Conservation (phyloP, 2,113 vertebrate genomes). For the Nibea albiflora region DNA sequence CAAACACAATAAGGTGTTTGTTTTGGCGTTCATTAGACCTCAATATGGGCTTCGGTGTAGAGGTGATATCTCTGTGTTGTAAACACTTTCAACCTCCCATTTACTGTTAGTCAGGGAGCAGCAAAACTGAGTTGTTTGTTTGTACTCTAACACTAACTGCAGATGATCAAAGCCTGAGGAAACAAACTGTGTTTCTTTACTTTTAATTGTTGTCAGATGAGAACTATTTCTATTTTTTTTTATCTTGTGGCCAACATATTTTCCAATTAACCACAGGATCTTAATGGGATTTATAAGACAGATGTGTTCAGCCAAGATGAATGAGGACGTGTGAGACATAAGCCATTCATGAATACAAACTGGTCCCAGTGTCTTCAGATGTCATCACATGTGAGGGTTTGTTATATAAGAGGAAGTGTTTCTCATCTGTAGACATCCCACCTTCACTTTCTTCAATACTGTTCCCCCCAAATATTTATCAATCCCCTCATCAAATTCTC, state of each 20-base stretch:
- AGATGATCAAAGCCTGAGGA: neutral
- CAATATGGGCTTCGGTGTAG: neutral
- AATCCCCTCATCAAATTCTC: neutral
- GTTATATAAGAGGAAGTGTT: conserved; percentile 44
- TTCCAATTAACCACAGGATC: neutral
- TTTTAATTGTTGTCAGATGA: neutral
- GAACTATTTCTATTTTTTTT: neutral
- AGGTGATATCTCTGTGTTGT: neutral
- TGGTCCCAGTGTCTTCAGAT: neutral
- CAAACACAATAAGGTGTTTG: neutral
- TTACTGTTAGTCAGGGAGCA: conserved; percentile 5
- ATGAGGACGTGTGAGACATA: neutral
- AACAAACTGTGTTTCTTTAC: neutral
- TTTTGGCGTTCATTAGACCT: neutral
- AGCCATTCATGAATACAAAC: conserved; percentile 2
- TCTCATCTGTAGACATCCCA: neutral
- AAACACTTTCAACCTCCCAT: neutral
- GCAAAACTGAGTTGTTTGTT: neutral
- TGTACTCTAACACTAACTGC: neutral
- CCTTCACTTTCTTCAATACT: neutral
- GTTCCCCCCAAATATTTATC: conserved; percentile 5
- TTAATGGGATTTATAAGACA: no score
- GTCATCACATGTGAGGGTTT: neutral
- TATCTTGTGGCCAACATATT: neutral
- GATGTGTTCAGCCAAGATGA: no score